These are phyloP conservation scores for Drosophila punjabiensis DNA, from an alignment of 1,140 invertebrate species.

Conservation along the genomic window DNA sequence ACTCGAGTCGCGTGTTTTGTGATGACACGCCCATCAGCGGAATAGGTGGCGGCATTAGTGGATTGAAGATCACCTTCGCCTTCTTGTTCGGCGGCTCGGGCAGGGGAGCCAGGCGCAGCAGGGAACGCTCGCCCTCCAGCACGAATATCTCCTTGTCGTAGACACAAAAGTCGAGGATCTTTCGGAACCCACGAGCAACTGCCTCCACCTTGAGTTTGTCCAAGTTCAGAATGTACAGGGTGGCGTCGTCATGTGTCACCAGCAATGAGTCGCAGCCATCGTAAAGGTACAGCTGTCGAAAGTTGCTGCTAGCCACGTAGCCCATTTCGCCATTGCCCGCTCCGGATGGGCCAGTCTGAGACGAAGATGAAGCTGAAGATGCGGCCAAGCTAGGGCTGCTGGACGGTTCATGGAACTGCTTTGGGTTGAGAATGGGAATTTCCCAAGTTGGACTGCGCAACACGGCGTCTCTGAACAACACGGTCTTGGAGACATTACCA, in stretches of 20 bases:
- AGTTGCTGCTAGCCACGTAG: conserved; percentile 86
- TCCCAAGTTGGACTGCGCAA: conserved; percentile 87
- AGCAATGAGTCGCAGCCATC: conserved; percentile 89
- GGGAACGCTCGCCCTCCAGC: conserved; percentile 88
- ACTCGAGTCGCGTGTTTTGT: conserved; percentile 55
- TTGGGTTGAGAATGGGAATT: conserved; percentile 90
- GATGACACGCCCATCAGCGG: conserved; percentile 58
- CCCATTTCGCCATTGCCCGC: conserved; percentile 55
- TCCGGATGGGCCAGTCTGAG: not conserved
- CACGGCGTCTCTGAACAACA: conserved; percentile 92
- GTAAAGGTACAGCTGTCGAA: conserved; percentile 90
- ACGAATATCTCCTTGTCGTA: conserved; percentile 90
- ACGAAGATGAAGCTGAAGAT: not conserved
- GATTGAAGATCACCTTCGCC: conserved; percentile 80
- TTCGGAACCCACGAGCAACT: conserved; percentile 85
- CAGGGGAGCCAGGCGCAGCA: conserved; percentile 87
- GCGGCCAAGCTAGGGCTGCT: not conserved
- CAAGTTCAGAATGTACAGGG: conserved; percentile 92
- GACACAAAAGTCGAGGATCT: conserved; percentile 77
- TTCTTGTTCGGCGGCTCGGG: conserved; percentile 77
- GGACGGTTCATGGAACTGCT: conserved; percentile 63
- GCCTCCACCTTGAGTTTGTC: conserved; percentile 87
- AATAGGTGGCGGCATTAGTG: conserved; percentile 74
- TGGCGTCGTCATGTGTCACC: conserved; percentile 90
- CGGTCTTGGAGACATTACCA: conserved; percentile 93